Conservation (phyloP, 2,113 vertebrate species). For the Erythrolamprus reginae region DNA sequence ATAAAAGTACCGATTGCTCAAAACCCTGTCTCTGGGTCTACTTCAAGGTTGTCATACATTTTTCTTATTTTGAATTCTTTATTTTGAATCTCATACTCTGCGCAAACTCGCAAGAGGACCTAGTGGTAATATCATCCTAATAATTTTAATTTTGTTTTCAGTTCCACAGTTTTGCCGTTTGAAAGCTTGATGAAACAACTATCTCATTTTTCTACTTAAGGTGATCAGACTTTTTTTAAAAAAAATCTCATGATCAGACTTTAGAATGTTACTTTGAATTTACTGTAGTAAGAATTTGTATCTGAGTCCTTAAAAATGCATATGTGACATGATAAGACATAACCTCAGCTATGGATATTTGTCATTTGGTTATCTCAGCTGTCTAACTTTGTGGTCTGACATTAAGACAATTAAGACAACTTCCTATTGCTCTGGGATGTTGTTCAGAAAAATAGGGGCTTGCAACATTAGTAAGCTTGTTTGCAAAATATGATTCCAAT, state of each 20-base stretch:
- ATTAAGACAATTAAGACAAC: conserved; percentile 35
- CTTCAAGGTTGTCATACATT: background rate
- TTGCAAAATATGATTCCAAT: background rate
- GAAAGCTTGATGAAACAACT: background rate
- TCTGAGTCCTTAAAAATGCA: background rate
- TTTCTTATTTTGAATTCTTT: background rate
- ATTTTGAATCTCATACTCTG: background rate
- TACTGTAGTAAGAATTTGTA: background rate
- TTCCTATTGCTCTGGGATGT: conserved; percentile 16
- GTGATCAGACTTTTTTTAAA: background rate
- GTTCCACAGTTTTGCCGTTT: background rate
- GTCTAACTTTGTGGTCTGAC: conserved; percentile 21
- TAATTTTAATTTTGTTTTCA: conserved; percentile 10
- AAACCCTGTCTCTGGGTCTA: no score
- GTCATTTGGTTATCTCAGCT: conserved; percentile 18
- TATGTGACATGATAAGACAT: conserved; percentile 3
- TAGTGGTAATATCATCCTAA: background rate
- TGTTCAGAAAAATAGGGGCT: background rate
- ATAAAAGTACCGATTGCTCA: no score
- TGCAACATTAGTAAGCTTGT: background rate
- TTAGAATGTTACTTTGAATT: background rate
- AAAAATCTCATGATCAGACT: background rate
- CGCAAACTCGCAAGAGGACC: background rate
- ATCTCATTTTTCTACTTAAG: background rate
- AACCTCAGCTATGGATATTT: conserved; percentile 12